Percentiles rank a stretch among this genome's conserved stretches.
Conservation (phyloP, 2,113 vertebrate genomes). For the Salvelinus fontinalis region DNA sequence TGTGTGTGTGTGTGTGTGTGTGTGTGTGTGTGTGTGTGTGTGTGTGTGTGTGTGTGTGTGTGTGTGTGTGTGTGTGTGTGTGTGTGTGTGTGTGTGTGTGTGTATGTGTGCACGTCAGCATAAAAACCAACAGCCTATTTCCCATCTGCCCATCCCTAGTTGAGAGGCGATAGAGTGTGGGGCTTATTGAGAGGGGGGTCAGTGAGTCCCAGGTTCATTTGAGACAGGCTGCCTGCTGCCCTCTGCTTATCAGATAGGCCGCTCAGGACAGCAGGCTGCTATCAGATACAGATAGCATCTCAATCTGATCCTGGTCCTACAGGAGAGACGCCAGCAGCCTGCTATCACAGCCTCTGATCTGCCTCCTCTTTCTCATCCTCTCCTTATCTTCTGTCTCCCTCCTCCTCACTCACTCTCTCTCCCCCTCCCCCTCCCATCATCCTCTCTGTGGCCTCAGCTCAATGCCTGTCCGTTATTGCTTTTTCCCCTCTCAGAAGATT, state of each 20-base stretch:
- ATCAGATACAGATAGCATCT: constrained; percentile 65
- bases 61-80: background rate
- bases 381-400: constrained; percentile 59
- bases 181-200: too few species aligned
- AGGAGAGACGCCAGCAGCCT: constrained; percentile 50
- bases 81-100: background rate
- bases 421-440: constrained; percentile 28
- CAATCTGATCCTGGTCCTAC: constrained; percentile 67
- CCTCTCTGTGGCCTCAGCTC: background rate
- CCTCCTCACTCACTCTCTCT: constrained; percentile 40
- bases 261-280: too few species aligned
- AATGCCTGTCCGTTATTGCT: background rate
- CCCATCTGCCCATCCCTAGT: too few species aligned
- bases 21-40: constrained; percentile 61
- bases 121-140: too few species aligned
- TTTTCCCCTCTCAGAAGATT: background rate
- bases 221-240: too few species aligned
- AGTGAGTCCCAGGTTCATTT: too few species aligned
- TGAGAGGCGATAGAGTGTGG: too few species aligned
- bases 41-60: constrained; percentile 62
- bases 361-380: constrained; percentile 63
- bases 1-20: constrained; percentile 56
- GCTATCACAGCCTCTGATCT: constrained; percentile 62
- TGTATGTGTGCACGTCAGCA: too few species aligned
- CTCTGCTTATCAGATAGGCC: constrained; percentile 42